phyloP scores from a whole-genome alignment of 2,797 vertebrate species.

The Enteromius radiatus region DNA sequence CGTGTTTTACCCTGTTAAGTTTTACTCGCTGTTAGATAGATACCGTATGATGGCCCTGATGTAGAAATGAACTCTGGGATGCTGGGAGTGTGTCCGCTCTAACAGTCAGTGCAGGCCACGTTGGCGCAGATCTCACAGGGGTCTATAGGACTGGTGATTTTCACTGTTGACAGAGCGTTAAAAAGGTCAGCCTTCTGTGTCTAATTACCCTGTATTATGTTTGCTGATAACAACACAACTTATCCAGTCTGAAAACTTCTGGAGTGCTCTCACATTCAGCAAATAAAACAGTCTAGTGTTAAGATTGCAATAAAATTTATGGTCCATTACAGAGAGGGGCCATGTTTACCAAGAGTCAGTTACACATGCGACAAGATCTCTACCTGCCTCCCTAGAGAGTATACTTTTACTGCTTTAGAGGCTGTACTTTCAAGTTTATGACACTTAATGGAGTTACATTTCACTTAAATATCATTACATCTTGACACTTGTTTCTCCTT shows the following conservation, averaged over 20 bases:
- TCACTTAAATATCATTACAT: background rate
- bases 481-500: background rate
- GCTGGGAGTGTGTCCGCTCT: conserved; percentile 24
- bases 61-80: background rate
- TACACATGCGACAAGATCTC: background rate
- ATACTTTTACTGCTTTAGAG: background rate
- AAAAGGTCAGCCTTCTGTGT: background rate
- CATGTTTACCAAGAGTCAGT: conserved; percentile 33
- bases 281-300: conserved; percentile 20
- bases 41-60: background rate
- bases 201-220: background rate
- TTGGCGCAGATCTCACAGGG: conserved; percentile 77
- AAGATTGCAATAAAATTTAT: conserved; percentile 13
- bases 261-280: conserved; percentile 29
- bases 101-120: conserved; percentile 72
- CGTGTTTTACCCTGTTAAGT: background rate
- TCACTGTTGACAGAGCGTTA: conserved; percentile 58
- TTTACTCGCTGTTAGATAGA: background rate
- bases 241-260: conserved; percentile 3
- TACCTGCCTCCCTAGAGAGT: background rate
- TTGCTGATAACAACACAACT: conserved; percentile 7
- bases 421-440: background rate
- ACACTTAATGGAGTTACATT: background rate
- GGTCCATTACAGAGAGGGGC: conserved; percentile 5
- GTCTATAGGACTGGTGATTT: conserved; percentile 62